These are phyloP conservation scores for Morphnarchus princeps DNA, from an alignment of 2,113 vertebrate species.

Conservation along the genomic window DNA sequence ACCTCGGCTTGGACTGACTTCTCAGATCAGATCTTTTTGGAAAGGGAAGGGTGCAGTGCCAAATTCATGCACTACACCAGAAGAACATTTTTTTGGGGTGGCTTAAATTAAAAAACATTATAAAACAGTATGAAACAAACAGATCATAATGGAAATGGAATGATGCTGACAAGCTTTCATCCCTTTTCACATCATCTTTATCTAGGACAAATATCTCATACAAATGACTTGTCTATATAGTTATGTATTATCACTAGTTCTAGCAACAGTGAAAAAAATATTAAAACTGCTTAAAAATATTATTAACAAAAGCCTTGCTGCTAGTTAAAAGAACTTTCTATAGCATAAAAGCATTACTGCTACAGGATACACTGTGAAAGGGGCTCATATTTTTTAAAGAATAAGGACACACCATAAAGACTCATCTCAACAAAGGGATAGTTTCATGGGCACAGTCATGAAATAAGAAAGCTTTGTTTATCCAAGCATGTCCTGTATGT, in stretches of 20 bases:
- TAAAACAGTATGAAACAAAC: neutral
- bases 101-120: neutral
- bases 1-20: neutral
- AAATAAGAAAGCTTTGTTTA: neutral
- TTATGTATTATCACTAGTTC: neutral
- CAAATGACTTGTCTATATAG: neutral
- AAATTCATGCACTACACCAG: neutral
- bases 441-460: neutral
- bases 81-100: rapidly evolving
- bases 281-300: neutral
- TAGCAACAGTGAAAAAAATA: neutral
- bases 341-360: neutral
- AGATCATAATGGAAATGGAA: neutral
- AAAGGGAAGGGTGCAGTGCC: neutral
- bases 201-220: neutral
- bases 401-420: neutral
- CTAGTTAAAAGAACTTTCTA: neutral
- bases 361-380: neutral
- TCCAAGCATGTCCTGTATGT: neutral
- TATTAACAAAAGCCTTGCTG: neutral
- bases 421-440: neutral
- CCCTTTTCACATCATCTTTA: neutral
- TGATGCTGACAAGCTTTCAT: neutral
- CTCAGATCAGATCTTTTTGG: neutral
- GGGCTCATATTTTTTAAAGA: neutral